A percentile compares a stretch with the other conserved stretches of the same genome.
phyloP scores from a whole-genome alignment of 2,888 invertebrate species.

The Heliothis peltigera region DNA sequence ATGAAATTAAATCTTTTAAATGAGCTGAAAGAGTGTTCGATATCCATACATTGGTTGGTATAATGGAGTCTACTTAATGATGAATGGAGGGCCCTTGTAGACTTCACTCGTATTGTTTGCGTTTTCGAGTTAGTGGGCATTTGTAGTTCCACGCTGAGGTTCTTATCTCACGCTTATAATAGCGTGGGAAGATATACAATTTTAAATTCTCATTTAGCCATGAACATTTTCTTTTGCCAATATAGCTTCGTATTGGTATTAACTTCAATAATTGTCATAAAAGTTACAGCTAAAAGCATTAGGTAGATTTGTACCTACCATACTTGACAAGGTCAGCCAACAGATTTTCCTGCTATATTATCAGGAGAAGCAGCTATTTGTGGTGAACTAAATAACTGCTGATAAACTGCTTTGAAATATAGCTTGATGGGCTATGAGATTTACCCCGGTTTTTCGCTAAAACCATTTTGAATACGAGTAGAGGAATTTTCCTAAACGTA shows the following conservation, averaged over 20 bases:
- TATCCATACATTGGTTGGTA: slow-evolving; percentile 81
- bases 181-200: slow-evolving; percentile 73
- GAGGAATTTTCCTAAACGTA: too few species aligned
- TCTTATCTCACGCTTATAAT: slow-evolving; percentile 65
- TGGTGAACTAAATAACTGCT: slow-evolving; percentile 40
- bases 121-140: slow-evolving; percentile 69
- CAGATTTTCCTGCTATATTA: slow-evolving; percentile 71
- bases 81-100: slow-evolving; percentile 81
- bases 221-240: neutral
- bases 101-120: slow-evolving; percentile 77
- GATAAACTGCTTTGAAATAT: slow-evolving; percentile 23
- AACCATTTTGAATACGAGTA: too few species aligned
- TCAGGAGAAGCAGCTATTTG: slow-evolving; percentile 39
- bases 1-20: slow-evolving; percentile 82
- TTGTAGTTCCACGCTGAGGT: slow-evolving; percentile 68
- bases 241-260: slow-evolving; percentile 7
- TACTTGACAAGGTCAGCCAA: slow-evolving; percentile 45
- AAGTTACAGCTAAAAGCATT: slow-evolving; percentile 6
- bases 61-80: slow-evolving; percentile 84
- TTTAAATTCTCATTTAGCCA: slow-evolving; percentile 26
- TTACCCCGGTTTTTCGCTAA: neutral
- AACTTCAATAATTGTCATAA: slow-evolving; percentile 19
- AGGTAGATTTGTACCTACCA: slow-evolving; percentile 16
- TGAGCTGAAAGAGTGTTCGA: slow-evolving; percentile 86
- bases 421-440: neutral